phyloP scores from a whole-genome alignment of 1,140 invertebrate species.

The Drosophila yakuba region DNA sequence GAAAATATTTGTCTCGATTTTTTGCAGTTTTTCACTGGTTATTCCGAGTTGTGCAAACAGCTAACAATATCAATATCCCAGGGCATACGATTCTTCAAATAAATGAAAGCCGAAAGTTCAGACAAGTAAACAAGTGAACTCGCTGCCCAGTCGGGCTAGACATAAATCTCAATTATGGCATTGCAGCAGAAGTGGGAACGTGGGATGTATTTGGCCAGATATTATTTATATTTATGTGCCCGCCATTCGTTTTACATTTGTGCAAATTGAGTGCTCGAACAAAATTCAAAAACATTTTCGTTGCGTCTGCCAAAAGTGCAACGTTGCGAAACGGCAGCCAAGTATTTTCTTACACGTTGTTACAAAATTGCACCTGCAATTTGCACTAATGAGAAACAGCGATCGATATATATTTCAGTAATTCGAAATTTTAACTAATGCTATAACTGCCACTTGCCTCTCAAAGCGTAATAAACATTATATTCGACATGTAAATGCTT shows the following conservation, averaged over 20 bases:
- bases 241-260: conserved; percentile 16
- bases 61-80: background rate
- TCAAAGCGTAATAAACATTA: too few species aligned
- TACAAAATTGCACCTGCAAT: background rate
- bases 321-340: background rate
- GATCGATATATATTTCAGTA: background rate
- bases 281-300: conserved; percentile 10
- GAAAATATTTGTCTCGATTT: too few species aligned
- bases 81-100: conserved; percentile 11
- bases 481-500: too few species aligned
- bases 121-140: conserved; percentile 33
- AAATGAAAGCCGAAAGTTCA: conserved; percentile 35
- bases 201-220: conserved; percentile 20
- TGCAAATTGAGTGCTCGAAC: conserved; percentile 8
- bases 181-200: conserved; percentile 2
- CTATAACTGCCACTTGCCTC: too few species aligned
- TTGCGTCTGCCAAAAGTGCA: conserved; percentile 9
- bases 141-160: conserved; percentile 7
- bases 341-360: conserved; percentile 4
- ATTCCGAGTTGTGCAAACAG: background rate
- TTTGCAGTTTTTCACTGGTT: background rate
- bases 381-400: background rate
- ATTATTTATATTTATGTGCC: conserved; percentile 19
- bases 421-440: too few species aligned
- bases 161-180: conserved; percentile 67